Evolutionary conservation across 2,888 invertebrate genomes (phyloP).

Genomic region (Caenorhabditis becei): DNA sequence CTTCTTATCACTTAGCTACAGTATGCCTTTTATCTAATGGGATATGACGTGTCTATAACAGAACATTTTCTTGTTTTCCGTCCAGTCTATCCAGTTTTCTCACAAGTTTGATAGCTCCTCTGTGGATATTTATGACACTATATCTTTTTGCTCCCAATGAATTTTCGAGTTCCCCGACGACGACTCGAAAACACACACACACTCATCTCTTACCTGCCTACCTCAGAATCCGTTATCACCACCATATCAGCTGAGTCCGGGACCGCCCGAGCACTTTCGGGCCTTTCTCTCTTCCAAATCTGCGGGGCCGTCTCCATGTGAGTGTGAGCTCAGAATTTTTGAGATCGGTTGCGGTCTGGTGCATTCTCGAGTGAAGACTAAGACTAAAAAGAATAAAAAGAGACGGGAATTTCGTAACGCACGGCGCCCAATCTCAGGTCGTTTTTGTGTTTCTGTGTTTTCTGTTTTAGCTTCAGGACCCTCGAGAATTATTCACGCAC

Average conservation of each 20-base stretch:
- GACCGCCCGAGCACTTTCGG: constrained; percentile 31
- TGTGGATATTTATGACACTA: too few species aligned
- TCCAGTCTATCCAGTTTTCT: too few species aligned
- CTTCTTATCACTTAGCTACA: too few species aligned
- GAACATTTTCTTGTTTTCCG: too few species aligned
- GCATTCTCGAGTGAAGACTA: constrained; percentile 38
- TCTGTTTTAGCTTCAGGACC: constrained; percentile 27
- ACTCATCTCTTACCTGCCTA: constrained; percentile 18
- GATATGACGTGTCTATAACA: too few species aligned
- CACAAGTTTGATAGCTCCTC: not conserved
- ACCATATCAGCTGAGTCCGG: constrained; percentile 32
- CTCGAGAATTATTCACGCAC: constrained; percentile 24
- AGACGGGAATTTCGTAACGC: constrained; percentile 36
- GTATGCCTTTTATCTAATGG: too few species aligned
- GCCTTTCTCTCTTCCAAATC: not conserved
- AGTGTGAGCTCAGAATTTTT: constrained; percentile 56
- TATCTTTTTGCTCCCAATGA: constrained; percentile 15
- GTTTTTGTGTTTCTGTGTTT: constrained; percentile 50
- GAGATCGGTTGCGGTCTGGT: constrained; percentile 45
- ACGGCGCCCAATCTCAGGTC: constrained; percentile 21
- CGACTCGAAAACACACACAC: constrained; percentile 17
- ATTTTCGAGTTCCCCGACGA: not conserved
- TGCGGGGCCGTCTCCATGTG: constrained; percentile 6
- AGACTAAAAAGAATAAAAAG: constrained; percentile 20
- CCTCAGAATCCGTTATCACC: constrained; percentile 43